These are phyloP conservation scores for Sphaerophoria rueppellii DNA, from an alignment of 2,888 invertebrate genomes.

Conservation along the genomic window DNA sequence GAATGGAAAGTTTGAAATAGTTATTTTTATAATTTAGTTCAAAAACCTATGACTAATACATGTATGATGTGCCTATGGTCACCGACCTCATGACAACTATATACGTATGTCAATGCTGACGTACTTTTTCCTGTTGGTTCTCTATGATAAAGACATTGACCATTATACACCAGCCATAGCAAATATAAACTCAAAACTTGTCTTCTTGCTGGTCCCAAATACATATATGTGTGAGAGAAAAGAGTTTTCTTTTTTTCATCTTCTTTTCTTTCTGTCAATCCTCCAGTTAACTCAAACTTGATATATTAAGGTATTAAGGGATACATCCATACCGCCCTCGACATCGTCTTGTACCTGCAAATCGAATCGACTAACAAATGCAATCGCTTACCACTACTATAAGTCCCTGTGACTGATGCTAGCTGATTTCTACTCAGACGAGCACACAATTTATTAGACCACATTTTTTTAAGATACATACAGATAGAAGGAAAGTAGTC, in stretches of 20 bases:
- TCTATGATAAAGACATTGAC: constrained; percentile 22
- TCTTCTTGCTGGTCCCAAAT: constrained; percentile 27
- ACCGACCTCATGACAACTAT: too few species aligned
- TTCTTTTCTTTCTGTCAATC: not conserved
- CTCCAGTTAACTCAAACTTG: too few species aligned
- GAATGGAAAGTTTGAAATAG: too few species aligned
- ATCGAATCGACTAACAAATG: constrained; percentile 64
- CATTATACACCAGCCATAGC: too few species aligned
- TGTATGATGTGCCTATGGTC: too few species aligned
- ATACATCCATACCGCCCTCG: not conserved
- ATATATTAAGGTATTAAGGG: not conserved
- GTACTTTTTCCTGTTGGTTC: not conserved
- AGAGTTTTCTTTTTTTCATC: not conserved
- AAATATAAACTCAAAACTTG: not conserved
- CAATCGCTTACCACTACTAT: constrained; percentile 60
- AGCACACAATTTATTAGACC: constrained; percentile 67
- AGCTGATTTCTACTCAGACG: constrained; percentile 59
- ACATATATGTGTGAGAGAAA: constrained; percentile 38
- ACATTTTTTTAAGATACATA: constrained; percentile 39
- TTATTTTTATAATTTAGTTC: too few species aligned
- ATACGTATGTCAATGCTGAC: too few species aligned
- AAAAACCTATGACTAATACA: too few species aligned
- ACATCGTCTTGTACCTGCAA: constrained; percentile 6
- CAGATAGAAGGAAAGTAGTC: not conserved
- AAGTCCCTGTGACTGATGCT: constrained; percentile 62